Conservation (phyloP, 1,140 invertebrate genomes). For the Olivierus martensii region DNA sequence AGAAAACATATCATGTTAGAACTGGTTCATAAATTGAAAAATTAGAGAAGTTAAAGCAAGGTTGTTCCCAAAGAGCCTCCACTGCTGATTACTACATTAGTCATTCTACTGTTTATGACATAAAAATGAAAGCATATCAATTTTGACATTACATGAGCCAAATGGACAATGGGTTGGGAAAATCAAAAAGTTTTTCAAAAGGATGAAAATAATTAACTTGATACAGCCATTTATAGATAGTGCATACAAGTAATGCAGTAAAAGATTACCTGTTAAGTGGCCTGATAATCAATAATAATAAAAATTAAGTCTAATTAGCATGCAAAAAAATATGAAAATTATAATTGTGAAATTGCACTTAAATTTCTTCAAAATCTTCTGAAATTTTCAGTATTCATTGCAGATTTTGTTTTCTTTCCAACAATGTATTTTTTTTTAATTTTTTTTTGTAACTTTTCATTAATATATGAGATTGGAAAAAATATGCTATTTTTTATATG, state of each 20-base stretch:
- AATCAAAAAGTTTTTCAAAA: conserved; percentile 5
- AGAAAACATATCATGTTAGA: conserved; percentile 2
- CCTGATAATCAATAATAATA: too few species aligned
- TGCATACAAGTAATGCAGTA: background rate
- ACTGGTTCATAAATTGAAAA: background rate
- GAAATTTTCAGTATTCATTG: too few species aligned
- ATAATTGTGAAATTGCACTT: too few species aligned
- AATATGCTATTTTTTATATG: too few species aligned
- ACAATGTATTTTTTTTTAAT: too few species aligned
- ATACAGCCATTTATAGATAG: background rate
- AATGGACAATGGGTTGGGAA: background rate
- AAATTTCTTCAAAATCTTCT: too few species aligned
- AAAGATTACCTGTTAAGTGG: background rate
- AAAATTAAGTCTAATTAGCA: too few species aligned
- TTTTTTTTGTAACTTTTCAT: too few species aligned
- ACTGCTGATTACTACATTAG: background rate
- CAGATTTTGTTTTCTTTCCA: too few species aligned
- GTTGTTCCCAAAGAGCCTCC: background rate
- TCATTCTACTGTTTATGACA: background rate
- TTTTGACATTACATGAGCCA: background rate
- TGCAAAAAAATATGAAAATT: too few species aligned
- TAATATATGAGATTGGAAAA: too few species aligned
- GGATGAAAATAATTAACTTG: conserved; percentile 1
- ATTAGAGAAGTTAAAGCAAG: conserved; percentile 1
- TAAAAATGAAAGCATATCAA: background rate